Base-by-base conservation (phyloP, 2,797 vertebrate genomes). In the Lagothrix lagotricha region DNA sequence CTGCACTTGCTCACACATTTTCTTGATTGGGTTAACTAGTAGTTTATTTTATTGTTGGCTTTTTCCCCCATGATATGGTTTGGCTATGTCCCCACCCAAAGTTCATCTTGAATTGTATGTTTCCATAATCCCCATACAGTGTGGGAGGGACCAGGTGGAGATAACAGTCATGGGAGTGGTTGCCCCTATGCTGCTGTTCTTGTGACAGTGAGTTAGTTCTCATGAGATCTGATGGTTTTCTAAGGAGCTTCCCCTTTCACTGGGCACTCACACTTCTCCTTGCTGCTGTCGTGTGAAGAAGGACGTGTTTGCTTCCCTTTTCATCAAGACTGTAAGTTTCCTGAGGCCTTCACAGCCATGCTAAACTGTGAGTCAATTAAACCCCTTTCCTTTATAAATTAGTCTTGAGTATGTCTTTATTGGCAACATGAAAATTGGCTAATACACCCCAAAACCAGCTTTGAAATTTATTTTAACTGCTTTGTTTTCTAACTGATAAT, bases 401-500 rank as follows among this genome's bases (percentile, higher is more conserved):
- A 67, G 64, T n/a, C 64, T 67, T 17, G 0, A 67, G 33, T n/a
- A 67, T 67, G 33, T 67, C 64, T n/a, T 67, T 67, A 67, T 33
- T n/a, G 33, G 33, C 64, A 67, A 33, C 64, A 19, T n/a, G 64
- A 67, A 67, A n/a, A 67, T 67, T 33, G 64, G n/a, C 7, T 2
- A 67, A 67, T n/a, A 67, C 33, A 67, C 72, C 2, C 7, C 20
- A 33, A 92, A 95, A 70, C 17, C 39, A 89, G 33, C 67, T 96
- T 72, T 95, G 88, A 97, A 93, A 92, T 96, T 87, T 88, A 96
- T 92, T 94, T 87, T 36, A 92, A 92, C 5, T 26, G 24, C 26
- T 97, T 77, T 77, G 41, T 70, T 91, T 96, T 86, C 73, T 94
- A 90, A 97, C 15, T 90, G 88, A 85, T 96, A 94, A 88, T 95